These are phyloP conservation scores for Dynastes grantii DNA, from an alignment of 2,888 invertebrate genomes.

Conservation along the genomic window DNA sequence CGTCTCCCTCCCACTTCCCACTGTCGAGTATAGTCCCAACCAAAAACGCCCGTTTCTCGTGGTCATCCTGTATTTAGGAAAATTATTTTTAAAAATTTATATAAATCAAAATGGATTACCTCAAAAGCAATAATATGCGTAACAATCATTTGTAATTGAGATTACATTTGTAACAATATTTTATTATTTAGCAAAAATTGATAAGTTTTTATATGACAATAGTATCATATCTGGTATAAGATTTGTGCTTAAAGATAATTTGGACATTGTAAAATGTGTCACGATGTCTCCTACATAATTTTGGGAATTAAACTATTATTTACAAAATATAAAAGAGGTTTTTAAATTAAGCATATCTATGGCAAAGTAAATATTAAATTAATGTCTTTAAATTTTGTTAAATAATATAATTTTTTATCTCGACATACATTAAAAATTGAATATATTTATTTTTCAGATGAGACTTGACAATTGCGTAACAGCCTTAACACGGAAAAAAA, in stretches of 20 bases:
- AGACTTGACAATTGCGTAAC: constrained; percentile 32
- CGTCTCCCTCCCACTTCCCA: too few relatives aligned
- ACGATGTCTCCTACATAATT: neutral
- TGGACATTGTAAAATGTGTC: neutral
- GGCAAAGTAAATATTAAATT: too few relatives aligned
- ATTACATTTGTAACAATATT: neutral
- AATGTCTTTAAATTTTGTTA: too few relatives aligned
- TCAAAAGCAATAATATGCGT: neutral
- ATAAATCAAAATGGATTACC: neutral
- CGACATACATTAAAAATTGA: too few relatives aligned
- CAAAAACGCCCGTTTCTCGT: too few relatives aligned
- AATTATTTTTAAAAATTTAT: neutral
- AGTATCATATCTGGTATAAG: neutral
- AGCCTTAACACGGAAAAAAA: constrained; percentile 71
- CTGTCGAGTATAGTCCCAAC: too few relatives aligned
- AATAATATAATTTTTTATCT: too few relatives aligned
- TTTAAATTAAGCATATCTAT: too few relatives aligned
- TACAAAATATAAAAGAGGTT: neutral
- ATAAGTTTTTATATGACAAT: neutral
- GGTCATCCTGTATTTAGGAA: too few relatives aligned
- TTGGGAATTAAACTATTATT: neutral
- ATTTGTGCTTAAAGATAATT: neutral
- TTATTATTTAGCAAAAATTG: neutral
- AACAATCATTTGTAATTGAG: neutral
- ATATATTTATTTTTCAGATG: constrained; percentile 47